These are phyloP conservation scores for Ectropis crepuscularia DNA, from an alignment of 2,888 invertebrate species.

Conservation along the genomic window DNA sequence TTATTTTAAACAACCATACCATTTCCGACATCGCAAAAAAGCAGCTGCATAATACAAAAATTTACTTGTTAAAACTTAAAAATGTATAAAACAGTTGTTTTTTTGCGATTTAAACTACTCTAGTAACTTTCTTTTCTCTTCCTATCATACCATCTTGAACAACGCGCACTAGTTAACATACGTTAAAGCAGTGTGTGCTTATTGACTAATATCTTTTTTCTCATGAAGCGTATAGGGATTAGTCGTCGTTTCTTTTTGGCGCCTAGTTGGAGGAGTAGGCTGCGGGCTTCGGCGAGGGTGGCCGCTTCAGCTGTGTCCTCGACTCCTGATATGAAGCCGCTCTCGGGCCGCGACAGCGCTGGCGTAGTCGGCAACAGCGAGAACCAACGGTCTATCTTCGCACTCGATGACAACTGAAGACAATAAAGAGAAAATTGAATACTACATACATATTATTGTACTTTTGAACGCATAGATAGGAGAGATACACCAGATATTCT, in stretches of 20 bases:
- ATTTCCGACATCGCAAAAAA: no score
- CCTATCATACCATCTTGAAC: constrained; percentile 40
- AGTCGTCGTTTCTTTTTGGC: constrained; percentile 89
- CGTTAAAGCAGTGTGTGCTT: constrained; percentile 68
- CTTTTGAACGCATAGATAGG: no score
- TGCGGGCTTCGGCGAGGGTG: constrained; percentile 87
- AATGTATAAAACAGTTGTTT: no score
- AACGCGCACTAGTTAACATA: constrained; percentile 41
- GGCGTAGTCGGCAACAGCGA: constrained; percentile 86
- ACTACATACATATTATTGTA: no score
- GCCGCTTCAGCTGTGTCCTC: constrained; percentile 84
- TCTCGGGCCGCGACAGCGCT: constrained; percentile 89
- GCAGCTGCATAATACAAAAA: no score
- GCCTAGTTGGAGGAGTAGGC: constrained; percentile 88
- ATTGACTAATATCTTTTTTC: constrained; percentile 88
- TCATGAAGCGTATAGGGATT: constrained; percentile 88
- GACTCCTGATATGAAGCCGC: constrained; percentile 90
- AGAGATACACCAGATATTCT: no score
- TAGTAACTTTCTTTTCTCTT: no score
- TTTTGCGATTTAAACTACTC: no score
- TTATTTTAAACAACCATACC: no score
- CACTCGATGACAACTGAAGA: constrained; percentile 88
- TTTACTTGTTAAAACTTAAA: no score
- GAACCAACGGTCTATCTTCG: constrained; percentile 93
- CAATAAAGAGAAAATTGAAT: constrained; percentile 4